phyloP scores from a whole-genome alignment of 35 echinoderm and acorn worm species.

The Heliocidaris tuberculata region DNA sequence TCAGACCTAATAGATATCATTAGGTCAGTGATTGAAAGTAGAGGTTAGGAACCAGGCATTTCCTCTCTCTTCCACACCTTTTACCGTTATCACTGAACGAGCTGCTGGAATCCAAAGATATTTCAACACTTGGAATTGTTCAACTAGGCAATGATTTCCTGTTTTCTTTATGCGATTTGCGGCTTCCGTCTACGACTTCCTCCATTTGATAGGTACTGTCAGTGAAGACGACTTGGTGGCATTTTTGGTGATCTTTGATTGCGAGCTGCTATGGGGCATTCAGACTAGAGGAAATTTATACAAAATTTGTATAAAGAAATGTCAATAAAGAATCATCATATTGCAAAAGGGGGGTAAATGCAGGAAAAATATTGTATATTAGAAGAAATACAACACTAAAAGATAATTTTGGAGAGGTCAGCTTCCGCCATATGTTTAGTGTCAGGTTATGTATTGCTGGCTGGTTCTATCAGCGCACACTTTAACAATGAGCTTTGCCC shows the following conservation, averaged over 20 bases:
- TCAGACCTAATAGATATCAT: background rate
- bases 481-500: no score
- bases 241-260: background rate
- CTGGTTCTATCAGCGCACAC: no score
- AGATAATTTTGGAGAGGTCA: no score
- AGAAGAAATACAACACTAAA: no score
- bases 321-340: no score
- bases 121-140: background rate
- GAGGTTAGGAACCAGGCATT: background rate
- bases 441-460: no score
- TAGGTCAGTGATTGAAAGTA: background rate
- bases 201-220: constrained; percentile 21
- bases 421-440: no score
- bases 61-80: background rate
- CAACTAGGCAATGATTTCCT: constrained; percentile 29
- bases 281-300: no score
- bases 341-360: no score
- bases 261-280: background rate
- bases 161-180: constrained; percentile 8
- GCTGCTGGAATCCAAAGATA: background rate
- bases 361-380: no score
- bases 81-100: background rate
- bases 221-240: background rate
- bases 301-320: no score
- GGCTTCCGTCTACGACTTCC: constrained; percentile 18